Base-by-base conservation (phyloP, 2,113 vertebrate species). In the Potamarius usumacintae region DNA sequence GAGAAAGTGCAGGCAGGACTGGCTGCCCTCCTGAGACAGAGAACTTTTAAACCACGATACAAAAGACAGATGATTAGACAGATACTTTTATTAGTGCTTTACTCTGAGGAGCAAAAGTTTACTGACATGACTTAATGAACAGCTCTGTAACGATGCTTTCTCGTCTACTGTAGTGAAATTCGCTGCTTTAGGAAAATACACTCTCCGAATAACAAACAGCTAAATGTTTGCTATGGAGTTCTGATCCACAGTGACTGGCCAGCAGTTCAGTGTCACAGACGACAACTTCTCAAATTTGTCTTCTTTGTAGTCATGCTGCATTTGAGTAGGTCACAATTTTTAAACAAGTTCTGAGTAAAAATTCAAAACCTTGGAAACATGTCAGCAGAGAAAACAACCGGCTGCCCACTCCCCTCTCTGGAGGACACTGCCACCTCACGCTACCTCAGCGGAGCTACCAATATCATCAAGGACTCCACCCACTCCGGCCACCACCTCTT, bases 31-130 rank as follows among this genome's bases (percentile, higher is more conserved):
- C 82, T 85, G 27, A 42, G 71, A 84, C 74, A 58, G 12, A 53
- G 27, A 85, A 83, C 53, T 79, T 67, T 86, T 72, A 63, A 34
- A 18, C 27, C 20, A 63, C 42, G 55, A 25, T 82, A 76, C 69
- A 80, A 57, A 63, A 78, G 69, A 22, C 55, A 80, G 74, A 63
- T 69, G 82, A 82, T 65, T 78, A 52, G 48, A 78, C 84, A 77
- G 25, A n/a, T 20, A 11, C 55, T 15, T 50, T 53, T 27, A 55
- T 80, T 86, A 7, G 42, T 63, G 14, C 48, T 30, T n/a, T 67
- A 30, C 34, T 48, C 20, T 50, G 17, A 48, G 4, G 22, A 58
- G 34, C 25, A 62, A 58, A 60, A 20, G 25, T 58, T 69, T 65
- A 22, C 10, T 22, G 50, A 7, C 34, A 67, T 67, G 22, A 50